Base-by-base conservation (phyloP, 2,797 vertebrate genomes). In the Mallotus villosus region DNA sequence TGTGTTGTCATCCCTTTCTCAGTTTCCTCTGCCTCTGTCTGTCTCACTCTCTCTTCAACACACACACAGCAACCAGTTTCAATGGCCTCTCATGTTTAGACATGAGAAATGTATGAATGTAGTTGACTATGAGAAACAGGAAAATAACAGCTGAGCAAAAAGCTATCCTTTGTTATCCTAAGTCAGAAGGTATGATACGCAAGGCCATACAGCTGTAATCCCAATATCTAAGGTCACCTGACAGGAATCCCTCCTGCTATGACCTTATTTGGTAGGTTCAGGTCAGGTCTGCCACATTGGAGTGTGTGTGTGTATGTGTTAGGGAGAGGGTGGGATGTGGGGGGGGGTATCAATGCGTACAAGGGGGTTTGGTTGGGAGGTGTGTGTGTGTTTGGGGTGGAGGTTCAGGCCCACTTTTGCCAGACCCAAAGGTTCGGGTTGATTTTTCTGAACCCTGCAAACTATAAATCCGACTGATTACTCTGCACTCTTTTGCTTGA, bases 381-480 rank as follows among this genome's bases (percentile, higher is more conserved):
- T 25, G 16, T 11, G 46, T 24, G 17, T 11, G 19, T 6, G 14
- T 12, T 16, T 5, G 72, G 65, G 53, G 46, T 62, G 17, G 32
- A 29, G 14, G 88, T 90, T 91, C 91, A 92, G 91, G 93, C 90
- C 91, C 92, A 90, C 92, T 94, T 92, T 85, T 90, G 90, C 90
- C 90, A 91, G 88, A 89, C 93, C 92, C 91, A 90, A 92, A 87
- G 82, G 81, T 78, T 78, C 84, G 68, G 76, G 80, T 64, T 62
- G 71, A 70, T 64, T 78, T 78, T 73, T 55, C n/a, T 34, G 83
- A 93, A 92, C 92, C 92, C 90, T 92, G 93, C 93, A 94, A 94
- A 94, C 94, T 96, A 96, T 96, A 97, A 97, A 97, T 96, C 94
- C 95, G 88, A 95, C 95, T 97, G 96, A 98, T 97, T 98, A 94